phyloP scores from a whole-genome alignment of 2,888 invertebrate genomes.

The Pammene fasciana region DNA sequence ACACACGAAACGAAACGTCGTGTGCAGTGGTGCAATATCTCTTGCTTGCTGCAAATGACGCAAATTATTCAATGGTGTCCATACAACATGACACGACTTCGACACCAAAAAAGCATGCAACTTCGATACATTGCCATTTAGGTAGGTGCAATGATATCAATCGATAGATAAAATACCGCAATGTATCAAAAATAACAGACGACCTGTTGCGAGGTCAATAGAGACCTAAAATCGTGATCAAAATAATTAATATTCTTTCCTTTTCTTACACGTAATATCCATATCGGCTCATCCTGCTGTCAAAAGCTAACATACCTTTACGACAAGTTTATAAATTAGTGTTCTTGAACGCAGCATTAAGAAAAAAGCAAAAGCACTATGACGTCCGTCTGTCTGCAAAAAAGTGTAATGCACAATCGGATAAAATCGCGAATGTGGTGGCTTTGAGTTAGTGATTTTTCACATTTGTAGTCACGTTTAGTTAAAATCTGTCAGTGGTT shows the following conservation, averaged over 20 bases:
- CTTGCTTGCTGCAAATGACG: too few relatives aligned
- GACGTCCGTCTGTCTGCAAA: slow-evolving; percentile 33
- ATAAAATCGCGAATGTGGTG: slow-evolving; percentile 30
- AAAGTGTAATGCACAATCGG: slow-evolving; percentile 33
- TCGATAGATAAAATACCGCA: too few relatives aligned
- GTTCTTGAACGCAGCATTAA: slow-evolving; percentile 23
- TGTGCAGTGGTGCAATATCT: background rate
- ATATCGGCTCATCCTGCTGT: slow-evolving; percentile 15
- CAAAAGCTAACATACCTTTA: too few relatives aligned
- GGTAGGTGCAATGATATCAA: too few relatives aligned
- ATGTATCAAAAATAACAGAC: too few relatives aligned
- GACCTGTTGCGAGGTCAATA: too few relatives aligned
- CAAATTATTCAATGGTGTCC: too few relatives aligned
- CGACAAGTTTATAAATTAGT: too few relatives aligned
- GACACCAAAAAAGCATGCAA: too few relatives aligned
- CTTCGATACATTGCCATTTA: too few relatives aligned
- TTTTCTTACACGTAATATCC: background rate
- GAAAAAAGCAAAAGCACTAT: slow-evolving; percentile 18
- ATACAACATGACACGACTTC: too few relatives aligned
- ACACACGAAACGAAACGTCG: slow-evolving; percentile 14
- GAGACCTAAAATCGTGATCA: too few relatives aligned
- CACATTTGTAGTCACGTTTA: slow-evolving; percentile 1
- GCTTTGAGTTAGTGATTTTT: slow-evolving; percentile 17
- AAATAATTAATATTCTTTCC: background rate
- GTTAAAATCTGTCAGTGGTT: slow-evolving; percentile 25